Evolutionary conservation across 2,113 vertebrate species (phyloP), one percentile per base, ranked within the genome.

Genomic region (Jaculus jaculus): DNA sequence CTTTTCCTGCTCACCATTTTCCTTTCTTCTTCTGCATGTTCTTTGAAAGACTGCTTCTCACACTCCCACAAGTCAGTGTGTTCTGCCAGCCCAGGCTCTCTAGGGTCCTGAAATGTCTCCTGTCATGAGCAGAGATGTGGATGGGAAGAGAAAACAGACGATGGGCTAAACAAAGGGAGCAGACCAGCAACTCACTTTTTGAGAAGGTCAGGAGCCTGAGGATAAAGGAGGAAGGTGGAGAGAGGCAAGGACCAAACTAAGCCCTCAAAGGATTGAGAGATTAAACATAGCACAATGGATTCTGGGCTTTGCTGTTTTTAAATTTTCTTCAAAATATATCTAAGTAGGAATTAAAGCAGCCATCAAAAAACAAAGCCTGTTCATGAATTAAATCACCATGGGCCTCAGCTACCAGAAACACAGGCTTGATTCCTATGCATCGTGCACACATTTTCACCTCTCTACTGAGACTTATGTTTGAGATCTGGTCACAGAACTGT

Each of bases 91-190:
- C 89, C 20, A 42, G 81, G 87, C 87, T 95, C 95, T 95, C 94
- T 82, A 71, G 88, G 87, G 96, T 92, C 91, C 81, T 92, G 94
- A 90, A 93, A 90, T 39, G n/a, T 85, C 87, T 89, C 89, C 89
- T 95, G 87, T 93, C 92, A n/a, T 3, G 37, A 94, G 72, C 89
- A 84, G 82, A 39, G 72, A 21, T 32, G 69, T 63, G 87, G 73
- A 42, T 89, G 89, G 88, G 61, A 84, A 87, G 54, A 72, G 30
- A 73, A 94, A 81, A 28, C 54, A 72, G 84, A 72, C 1, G 1
- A 32, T 24, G 71, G 89, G 28, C 54, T 30, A 47, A 93, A 93
- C 74, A 87, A 96, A 95, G 68, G 51, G 32, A 87, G 34, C 26
- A 73, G 54, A 42, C 74, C 23, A 28, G 51, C 71, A 4, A n/a